Evolutionary conservation across 2,888 invertebrate species (phyloP).

Genomic region (Diarsia dahlii): DNA sequence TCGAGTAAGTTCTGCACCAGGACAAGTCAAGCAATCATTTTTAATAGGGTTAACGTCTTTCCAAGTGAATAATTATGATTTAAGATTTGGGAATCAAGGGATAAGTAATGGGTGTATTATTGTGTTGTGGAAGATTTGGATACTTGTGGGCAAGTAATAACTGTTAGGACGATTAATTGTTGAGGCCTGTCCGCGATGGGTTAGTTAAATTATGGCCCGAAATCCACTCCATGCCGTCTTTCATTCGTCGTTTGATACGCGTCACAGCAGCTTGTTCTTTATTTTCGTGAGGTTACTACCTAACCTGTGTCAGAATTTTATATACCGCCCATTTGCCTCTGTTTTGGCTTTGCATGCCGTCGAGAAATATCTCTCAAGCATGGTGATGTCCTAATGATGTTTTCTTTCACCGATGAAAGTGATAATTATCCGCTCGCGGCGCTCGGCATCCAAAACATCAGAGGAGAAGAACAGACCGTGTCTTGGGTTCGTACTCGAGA

Average conservation of each 20-base stretch:
- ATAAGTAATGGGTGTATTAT: background rate
- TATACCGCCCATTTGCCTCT: too few species aligned
- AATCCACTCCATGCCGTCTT: background rate
- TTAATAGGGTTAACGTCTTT: slow-evolving; percentile 64
- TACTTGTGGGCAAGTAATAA: background rate
- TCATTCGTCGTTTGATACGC: background rate
- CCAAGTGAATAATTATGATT: slow-evolving; percentile 60
- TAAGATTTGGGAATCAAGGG: slow-evolving; percentile 34
- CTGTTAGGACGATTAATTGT: background rate
- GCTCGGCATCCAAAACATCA: too few species aligned
- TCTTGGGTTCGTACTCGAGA: too few species aligned
- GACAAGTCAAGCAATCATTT: slow-evolving; percentile 65
- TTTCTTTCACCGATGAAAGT: too few species aligned
- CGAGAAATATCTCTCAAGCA: too few species aligned
- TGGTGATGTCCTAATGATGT: too few species aligned
- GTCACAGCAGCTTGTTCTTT: too few species aligned
- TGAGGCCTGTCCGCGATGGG: background rate
- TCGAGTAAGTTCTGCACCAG: slow-evolving; percentile 56
- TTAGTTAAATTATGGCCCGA: background rate
- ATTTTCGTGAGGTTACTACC: too few species aligned
- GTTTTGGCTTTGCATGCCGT: too few species aligned
- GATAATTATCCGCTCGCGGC: too few species aligned
- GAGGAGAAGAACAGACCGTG: too few species aligned
- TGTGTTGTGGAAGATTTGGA: background rate
- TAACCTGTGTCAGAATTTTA: too few species aligned